Base-by-base conservation (phyloP, 2,888 invertebrate species). In the Syritta pipiens region DNA sequence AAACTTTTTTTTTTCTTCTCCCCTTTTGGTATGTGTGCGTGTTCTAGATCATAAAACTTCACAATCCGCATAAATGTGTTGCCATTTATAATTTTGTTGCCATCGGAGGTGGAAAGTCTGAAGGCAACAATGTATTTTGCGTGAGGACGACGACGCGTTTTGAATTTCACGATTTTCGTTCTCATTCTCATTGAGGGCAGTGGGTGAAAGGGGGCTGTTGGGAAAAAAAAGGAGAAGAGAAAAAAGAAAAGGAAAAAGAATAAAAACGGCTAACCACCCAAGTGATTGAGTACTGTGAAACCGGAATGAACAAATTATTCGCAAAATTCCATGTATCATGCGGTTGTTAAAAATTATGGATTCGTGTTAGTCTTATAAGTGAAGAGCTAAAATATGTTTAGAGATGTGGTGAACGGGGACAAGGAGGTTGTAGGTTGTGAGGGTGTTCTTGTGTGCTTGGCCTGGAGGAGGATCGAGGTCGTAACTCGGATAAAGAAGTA, bases 341-440 rank as follows among this genome's bases (percentile, higher is more conserved):
- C 22, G 60, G 69, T 60, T 53, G 51, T 69, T 69, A 69, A 69
- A 51, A 69, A 60, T 69, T 69, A 60, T 60, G 60, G 24, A 59
- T 68, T 59, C 55, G 35, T 67, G 46, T 46, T 35, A 20, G 69
- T 53, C 60, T 24, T 44, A 19, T 12, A 24, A 42, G 59, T 59
- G 22, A 10, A 9, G 40, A 24, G 37, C 24, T 67, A 42, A 22
- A 48, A 49, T 48, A 24, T 59, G 24, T 28, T 37, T 19, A 9
- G 9, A 19, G n/a, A n/a, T 10, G 28, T 14, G 4, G 37, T 7
- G 37, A n/a, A n/a, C n/a, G n/a, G n/a, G n/a, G n/a, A n/a, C n/a
- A n/a, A n/a, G n/a, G n/a, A n/a, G n/a, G n/a, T n/a, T n/a, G n/a
- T n/a, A n/a, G 26, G 4, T 4, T 7, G 26, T 14, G 40, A n/a